Base-by-base conservation (phyloP, 2,797 vertebrate species). In the Chelon labrosus region DNA sequence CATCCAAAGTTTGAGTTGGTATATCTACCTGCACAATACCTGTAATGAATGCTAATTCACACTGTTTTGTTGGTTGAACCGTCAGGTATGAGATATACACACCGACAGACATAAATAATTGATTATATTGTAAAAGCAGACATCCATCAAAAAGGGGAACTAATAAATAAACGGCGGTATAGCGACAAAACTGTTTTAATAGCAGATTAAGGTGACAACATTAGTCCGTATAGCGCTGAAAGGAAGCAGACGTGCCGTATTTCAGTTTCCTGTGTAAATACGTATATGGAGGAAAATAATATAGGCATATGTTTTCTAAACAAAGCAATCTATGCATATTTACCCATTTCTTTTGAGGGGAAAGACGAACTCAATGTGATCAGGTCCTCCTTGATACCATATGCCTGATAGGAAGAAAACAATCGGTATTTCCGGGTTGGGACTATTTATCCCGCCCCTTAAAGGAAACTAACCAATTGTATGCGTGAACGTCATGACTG, bases 301-400 rank as follows among this genome's bases (percentile, higher is more conserved):
- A 0, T 11, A 25, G 3, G 2, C 14, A 13, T 8, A 55, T 17
- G 9, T 16, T 31, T n/a, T 37, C 25, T 35, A 57, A 17, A 27
- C 19, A 66, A 39, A 12, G 61, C 5, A 63, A 9, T 10, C 17
- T 27, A 52, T 4, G 83, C 83, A 88, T 94, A 94, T 89, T 95
- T 94, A 95, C 95, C 94, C 93, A 95, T 96, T 79, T 84, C 11
- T 65, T 57, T 62, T 65, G 19, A 56, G 13, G 12, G 25, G 35
- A 49, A 62, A 20, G 11, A 0, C n/a, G 60, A 75, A 59, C 4
- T 65, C 55, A 41, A 2, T 3, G 12, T 1, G 7, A 19, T 9
- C 6, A 47, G 22, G 22, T 53, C 39, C 27, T n/a, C 8, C 1
- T 20, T 19, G 37, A 31, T 7, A 35, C 7, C 31, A 35, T 35